Conservation (phyloP, 2,113 vertebrate species). For the Pongo abelii region DNA sequence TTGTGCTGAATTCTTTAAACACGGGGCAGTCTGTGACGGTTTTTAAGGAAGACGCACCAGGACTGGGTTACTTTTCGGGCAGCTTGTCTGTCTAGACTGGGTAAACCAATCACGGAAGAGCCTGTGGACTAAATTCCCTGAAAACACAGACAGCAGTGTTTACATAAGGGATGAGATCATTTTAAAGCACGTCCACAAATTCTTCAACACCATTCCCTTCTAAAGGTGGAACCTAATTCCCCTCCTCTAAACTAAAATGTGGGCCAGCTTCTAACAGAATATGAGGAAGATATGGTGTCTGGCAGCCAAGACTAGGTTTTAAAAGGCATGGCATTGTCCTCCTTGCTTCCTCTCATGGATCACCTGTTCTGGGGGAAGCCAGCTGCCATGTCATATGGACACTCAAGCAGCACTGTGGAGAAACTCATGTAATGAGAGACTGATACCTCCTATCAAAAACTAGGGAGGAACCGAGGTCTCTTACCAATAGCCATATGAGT, state of each 20-base stretch:
- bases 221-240: too few species aligned
- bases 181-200: background rate
- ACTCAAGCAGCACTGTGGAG: background rate
- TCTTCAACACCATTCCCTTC: background rate
- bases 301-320: background rate
- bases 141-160: background rate
- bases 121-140: background rate
- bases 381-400: background rate
- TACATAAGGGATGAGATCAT: background rate
- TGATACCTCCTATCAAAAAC: background rate
- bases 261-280: background rate
- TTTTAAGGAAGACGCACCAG: background rate
- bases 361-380: background rate
- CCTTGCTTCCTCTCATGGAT: background rate
- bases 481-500: rapidly evolving
- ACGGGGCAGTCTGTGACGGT: background rate
- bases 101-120: background rate
- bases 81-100: background rate
- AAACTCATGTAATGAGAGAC: background rate
- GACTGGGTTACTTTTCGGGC: background rate
- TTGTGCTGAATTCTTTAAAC: background rate
- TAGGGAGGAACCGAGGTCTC: background rate
- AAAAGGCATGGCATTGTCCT: background rate
- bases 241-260: background rate
- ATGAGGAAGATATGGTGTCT: background rate